phyloP scores from a whole-genome alignment of 2,797 vertebrate genomes.

The Chelon labrosus region DNA sequence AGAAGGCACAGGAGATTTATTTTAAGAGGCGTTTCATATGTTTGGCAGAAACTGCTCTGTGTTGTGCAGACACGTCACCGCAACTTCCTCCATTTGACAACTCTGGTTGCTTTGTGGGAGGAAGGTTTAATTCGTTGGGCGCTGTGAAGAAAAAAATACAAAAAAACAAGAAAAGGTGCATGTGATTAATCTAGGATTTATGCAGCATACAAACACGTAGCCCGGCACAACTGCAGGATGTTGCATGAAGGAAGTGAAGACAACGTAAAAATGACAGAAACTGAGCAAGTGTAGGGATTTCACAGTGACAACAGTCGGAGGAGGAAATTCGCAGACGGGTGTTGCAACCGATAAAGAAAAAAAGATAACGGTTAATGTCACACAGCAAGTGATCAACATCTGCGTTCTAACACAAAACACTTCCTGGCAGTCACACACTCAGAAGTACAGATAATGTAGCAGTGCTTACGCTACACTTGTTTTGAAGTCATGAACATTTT shows the following conservation, averaged over 20 bases:
- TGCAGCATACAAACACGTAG: not conserved
- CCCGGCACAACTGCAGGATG: not conserved
- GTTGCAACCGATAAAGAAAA: conserved; percentile 45
- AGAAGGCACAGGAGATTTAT: conserved; percentile 27
- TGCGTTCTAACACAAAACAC: conserved; percentile 19
- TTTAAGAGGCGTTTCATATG: conserved; percentile 36
- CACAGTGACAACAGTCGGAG: conserved; percentile 15
- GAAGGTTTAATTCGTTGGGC: conserved; percentile 3
- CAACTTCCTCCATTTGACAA: conserved; percentile 61
- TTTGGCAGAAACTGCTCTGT: not conserved
- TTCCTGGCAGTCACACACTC: conserved; percentile 43
- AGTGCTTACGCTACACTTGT: no score
- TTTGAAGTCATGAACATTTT: conserved; percentile 1
- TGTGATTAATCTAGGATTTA: not conserved
- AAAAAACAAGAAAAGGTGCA: not conserved
- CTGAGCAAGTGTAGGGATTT: conserved; percentile 2
- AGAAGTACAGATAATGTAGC: not conserved
- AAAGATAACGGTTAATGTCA: conserved; percentile 48
- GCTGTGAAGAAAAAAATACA: not conserved
- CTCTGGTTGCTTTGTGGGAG: conserved; percentile 24
- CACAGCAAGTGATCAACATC: conserved; percentile 13
- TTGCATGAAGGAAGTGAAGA: conserved; percentile 7
- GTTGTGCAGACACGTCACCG: conserved; percentile 51
- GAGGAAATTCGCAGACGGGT: conserved; percentile 52
- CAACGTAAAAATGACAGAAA: conserved; percentile 16